Percentiles rank a stretch among this genome's conserved stretches.
These are phyloP conservation scores for Ariolimax columbianus DNA, from an alignment of 2,888 invertebrate species.

Conservation along the genomic window DNA sequence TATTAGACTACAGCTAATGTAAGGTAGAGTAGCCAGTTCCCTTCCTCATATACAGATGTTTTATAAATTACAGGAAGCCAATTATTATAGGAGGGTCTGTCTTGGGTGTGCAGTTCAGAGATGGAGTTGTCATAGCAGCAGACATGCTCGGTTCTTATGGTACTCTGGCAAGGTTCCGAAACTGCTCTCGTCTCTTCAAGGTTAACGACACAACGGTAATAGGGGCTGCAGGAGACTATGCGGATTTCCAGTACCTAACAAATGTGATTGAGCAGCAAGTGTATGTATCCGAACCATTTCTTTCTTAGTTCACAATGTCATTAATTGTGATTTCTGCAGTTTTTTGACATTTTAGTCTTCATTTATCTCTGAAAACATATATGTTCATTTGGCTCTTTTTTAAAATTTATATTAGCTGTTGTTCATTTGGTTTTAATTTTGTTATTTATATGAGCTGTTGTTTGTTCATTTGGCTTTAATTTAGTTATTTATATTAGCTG, in stretches of 20 bases:
- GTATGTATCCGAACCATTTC: conserved; percentile 66
- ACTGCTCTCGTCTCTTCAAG: conserved; percentile 86
- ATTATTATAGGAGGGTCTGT: conserved; percentile 95
- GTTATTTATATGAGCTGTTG: too few species aligned
- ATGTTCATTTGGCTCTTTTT: too few species aligned
- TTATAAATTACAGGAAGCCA: conserved; percentile 81
- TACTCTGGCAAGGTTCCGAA: conserved; percentile 91
- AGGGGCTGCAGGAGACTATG: conserved; percentile 96
- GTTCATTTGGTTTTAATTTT: too few species aligned
- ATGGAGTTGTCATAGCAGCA: conserved; percentile 93
- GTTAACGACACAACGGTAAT: conserved; percentile 93
- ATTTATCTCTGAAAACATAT: too few species aligned
- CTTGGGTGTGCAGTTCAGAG: conserved; percentile 90
- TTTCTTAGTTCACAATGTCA: not conserved
- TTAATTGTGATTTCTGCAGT: not conserved
- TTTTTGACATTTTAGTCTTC: too few species aligned
- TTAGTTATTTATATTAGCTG: too few species aligned
- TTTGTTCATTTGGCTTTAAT: too few species aligned
- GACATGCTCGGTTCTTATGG: conserved; percentile 97
- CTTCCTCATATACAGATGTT: not conserved
- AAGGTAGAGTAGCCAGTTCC: not conserved
- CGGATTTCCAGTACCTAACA: conserved; percentile 94
- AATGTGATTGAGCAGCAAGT: conserved; percentile 89
- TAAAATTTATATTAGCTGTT: too few species aligned
- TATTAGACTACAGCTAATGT: too few species aligned